Evolutionary conservation across 1,140 invertebrate species (phyloP).

Genomic region (Drosophila punjabiensis): DNA sequence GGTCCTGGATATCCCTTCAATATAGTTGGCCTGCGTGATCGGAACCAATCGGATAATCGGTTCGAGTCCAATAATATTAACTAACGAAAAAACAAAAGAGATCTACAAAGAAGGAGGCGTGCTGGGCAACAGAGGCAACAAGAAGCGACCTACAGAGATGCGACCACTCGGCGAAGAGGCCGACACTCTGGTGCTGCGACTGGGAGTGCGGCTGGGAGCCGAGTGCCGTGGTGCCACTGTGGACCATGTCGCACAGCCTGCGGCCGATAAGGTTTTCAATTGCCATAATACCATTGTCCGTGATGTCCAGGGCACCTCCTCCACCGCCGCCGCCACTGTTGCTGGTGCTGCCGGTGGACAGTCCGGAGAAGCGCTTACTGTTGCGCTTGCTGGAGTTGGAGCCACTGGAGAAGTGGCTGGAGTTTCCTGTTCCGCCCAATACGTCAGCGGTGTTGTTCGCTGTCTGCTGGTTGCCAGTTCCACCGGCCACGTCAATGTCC

Average conservation of each 20-base stretch:
- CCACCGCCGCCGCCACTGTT: conserved; percentile 7
- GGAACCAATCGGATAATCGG: not conserved
- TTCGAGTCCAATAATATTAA: not conserved
- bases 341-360: conserved; percentile 48
- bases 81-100: conserved; percentile 14
- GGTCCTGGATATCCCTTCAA: not conserved
- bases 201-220: conserved; percentile 60
- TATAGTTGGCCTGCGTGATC: conserved; percentile 8
- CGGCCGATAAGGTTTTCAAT: conserved; percentile 85
- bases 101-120: conserved; percentile 53
- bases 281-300: conserved; percentile 85
- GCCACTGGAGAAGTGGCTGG: conserved; percentile 9
- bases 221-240: conserved; percentile 71
- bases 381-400: conserved; percentile 58
- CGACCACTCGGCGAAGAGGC: conserved; percentile 83
- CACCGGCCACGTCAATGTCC: conserved; percentile 91
- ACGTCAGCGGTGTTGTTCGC: conserved; percentile 27
- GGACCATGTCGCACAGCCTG: conserved; percentile 78
- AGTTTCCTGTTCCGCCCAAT: conserved; percentile 7
- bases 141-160: conserved; percentile 85
- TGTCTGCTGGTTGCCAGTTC: conserved; percentile 46
- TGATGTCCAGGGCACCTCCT: conserved; percentile 51
- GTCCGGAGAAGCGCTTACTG: conserved; percentile 73
- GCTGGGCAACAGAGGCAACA: conserved; percentile 58
- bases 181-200: conserved; percentile 77